These are phyloP conservation scores for Phalacrocorax aristotelis DNA, from an alignment of 2,113 vertebrate species.

Conservation along the genomic window DNA sequence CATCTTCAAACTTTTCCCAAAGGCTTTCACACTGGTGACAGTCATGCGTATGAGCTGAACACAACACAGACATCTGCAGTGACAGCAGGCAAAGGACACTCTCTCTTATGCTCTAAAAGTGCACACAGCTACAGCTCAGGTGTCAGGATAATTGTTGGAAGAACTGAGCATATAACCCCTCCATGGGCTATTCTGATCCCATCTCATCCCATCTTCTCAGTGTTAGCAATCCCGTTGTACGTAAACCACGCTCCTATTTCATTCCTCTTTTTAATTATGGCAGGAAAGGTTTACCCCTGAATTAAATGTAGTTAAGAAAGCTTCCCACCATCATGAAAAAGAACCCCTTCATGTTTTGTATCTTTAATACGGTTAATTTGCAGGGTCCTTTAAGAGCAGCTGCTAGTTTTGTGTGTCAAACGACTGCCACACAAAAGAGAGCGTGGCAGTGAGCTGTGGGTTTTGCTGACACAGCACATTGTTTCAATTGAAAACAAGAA, in stretches of 20 bases:
- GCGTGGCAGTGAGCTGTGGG: not conserved
- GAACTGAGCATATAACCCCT: not conserved
- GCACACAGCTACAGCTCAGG: not conserved
- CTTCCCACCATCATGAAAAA: not conserved
- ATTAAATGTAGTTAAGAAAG: constrained; percentile 17
- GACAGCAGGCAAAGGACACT: not conserved
- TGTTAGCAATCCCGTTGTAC: not conserved
- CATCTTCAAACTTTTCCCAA: not conserved
- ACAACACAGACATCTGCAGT: not conserved
- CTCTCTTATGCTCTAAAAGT: not conserved
- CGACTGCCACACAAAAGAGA: constrained; percentile 40
- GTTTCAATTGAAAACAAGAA: constrained; percentile 55
- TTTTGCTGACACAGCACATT: constrained; percentile 55
- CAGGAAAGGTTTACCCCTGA: not conserved
- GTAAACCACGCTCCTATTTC: not conserved
- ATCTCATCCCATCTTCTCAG: not conserved
- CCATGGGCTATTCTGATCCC: not conserved
- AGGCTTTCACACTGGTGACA: not conserved
- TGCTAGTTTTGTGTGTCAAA: constrained; percentile 54
- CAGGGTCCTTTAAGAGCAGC: constrained; percentile 49
- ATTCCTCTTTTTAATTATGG: constrained; percentile 10
- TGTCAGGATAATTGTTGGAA: not conserved
- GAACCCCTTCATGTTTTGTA: not conserved
- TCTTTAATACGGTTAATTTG: constrained; percentile 1
- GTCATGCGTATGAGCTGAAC: not conserved